Conservation (phyloP, 2,888 invertebrate genomes). For the Melanophora roralis region DNA sequence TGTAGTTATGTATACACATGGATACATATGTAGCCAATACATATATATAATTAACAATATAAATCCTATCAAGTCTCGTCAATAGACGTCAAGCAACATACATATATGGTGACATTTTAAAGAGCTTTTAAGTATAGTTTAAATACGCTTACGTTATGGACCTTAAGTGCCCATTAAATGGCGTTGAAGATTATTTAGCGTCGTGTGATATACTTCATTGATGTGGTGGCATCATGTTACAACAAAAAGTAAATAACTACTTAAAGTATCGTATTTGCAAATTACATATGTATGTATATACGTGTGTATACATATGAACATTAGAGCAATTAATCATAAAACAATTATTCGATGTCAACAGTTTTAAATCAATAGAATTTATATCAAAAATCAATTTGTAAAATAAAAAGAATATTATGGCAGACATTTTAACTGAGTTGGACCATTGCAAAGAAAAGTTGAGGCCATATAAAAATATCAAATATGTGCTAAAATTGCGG, state of each 20-base stretch:
- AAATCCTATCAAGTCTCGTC: not conserved
- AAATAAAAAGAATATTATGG: too few relatives aligned
- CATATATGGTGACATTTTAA: not conserved
- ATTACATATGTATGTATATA: too few relatives aligned
- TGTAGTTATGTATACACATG: not conserved
- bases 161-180: constrained; percentile 30
- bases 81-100: not conserved
- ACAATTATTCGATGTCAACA: too few relatives aligned
- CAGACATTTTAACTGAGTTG: too few relatives aligned
- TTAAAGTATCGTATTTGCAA: too few relatives aligned
- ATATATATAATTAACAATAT: not conserved
- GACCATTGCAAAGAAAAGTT: too few relatives aligned
- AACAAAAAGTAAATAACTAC: not conserved
- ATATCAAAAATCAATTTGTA: too few relatives aligned
- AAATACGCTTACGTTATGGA: constrained; percentile 31
- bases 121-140: constrained; percentile 13
- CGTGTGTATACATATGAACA: too few relatives aligned
- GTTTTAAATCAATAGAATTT: too few relatives aligned
- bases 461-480: too few relatives aligned
- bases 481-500: too few relatives aligned
- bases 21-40: not conserved
- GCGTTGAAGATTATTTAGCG: constrained; percentile 27
- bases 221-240: constrained; percentile 22
- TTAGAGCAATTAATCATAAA: too few relatives aligned
- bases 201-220: constrained; percentile 23